These are phyloP conservation scores for Thera britannica DNA, from an alignment of 2,888 invertebrate species.

Conservation along the genomic window DNA sequence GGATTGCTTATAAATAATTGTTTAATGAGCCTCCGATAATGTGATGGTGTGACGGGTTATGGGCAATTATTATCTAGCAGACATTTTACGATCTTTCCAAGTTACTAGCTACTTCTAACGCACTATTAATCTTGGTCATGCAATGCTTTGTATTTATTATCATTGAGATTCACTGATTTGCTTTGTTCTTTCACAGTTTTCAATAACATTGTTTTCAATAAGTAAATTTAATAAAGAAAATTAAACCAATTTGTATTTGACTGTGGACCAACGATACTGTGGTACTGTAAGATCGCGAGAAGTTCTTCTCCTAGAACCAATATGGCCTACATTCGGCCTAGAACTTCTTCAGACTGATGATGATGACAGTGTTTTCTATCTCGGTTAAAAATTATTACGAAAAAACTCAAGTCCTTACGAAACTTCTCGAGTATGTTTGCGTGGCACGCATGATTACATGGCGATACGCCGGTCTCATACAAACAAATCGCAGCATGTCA, in stretches of 20 bases:
- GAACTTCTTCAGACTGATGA: neutral
- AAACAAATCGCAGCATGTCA: conserved; percentile 44
- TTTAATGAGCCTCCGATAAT: conserved; percentile 40
- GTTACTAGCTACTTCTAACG: conserved; percentile 2
- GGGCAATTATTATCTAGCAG: conserved; percentile 24
- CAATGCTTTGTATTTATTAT: neutral
- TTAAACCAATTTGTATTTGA: too few relatives aligned
- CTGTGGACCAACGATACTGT: too few relatives aligned
- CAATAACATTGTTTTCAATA: too few relatives aligned
- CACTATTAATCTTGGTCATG: neutral
- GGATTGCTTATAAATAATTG: conserved; percentile 42
- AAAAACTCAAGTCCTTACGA: conserved; percentile 11
- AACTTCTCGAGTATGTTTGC: conserved; percentile 12
- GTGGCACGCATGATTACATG: conserved; percentile 43
- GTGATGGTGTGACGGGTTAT: conserved; percentile 33
- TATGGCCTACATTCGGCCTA: too few relatives aligned
- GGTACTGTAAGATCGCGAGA: too few relatives aligned
- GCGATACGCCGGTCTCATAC: conserved; percentile 37
- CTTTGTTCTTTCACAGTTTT: too few relatives aligned
- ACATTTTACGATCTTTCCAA: conserved; percentile 17
- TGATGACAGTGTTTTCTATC: neutral
- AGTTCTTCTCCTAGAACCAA: neutral
- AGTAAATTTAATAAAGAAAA: too few relatives aligned
- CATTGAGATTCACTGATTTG: neutral
- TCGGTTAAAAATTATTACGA: neutral